phyloP scores from a whole-genome alignment of 2,797 vertebrate species.

The Falco biarmicus region DNA sequence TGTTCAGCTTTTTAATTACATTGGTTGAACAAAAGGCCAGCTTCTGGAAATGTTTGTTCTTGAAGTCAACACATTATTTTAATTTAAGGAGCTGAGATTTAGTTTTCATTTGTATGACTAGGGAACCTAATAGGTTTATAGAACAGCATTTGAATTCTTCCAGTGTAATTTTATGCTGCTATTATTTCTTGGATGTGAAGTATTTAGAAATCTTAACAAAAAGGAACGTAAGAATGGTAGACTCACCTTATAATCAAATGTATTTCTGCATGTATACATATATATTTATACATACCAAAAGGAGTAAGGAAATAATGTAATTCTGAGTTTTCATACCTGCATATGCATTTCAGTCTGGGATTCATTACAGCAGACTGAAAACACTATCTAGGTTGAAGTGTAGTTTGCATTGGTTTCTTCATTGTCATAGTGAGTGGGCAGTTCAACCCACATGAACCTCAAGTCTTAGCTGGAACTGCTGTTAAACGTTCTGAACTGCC shows the following conservation, averaged over 20 bases:
- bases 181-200: neutral
- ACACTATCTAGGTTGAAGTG: neutral
- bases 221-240: neutral
- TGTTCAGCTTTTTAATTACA: neutral
- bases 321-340: neutral
- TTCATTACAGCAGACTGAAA: slow-evolving; percentile 13
- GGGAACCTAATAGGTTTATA: neutral
- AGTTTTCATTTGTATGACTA: neutral
- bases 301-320: neutral
- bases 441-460: slow-evolving; percentile 33
- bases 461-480: slow-evolving; percentile 31
- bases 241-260: neutral
- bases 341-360: neutral
- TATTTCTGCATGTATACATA: neutral
- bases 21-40: neutral
- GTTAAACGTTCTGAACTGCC: slow-evolving; percentile 38
- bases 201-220: neutral
- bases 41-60: neutral
- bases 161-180: neutral
- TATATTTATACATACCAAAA: neutral
- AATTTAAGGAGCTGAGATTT: neutral
- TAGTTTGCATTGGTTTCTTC: slow-evolving; percentile 17
- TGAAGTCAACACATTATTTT: neutral
- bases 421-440: slow-evolving; percentile 10
- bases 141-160: neutral